Evolutionary conservation across 2,113 vertebrate species (phyloP).

Genomic region (Bubalus kerabau): DNA sequence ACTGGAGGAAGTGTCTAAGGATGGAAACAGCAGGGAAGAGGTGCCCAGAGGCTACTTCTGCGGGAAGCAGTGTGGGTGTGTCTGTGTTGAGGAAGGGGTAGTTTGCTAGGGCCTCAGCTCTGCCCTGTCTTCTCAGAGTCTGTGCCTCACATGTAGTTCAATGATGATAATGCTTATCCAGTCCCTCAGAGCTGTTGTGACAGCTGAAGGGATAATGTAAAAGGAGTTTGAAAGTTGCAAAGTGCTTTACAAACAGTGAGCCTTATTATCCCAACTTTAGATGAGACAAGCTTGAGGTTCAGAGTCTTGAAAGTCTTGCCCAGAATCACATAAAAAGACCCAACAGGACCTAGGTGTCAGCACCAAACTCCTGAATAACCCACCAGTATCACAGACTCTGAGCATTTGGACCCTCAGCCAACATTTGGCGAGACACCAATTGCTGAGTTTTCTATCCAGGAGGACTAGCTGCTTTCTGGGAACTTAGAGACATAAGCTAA

Average conservation of each 20-base stretch:
- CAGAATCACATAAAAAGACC: background rate
- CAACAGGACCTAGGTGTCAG: background rate
- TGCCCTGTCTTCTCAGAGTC: background rate
- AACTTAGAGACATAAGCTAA: background rate
- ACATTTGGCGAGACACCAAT: background rate
- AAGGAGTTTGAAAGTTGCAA: background rate
- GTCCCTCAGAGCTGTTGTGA: background rate
- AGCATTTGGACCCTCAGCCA: background rate
- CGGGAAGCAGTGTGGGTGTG: background rate
- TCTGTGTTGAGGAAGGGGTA: background rate
- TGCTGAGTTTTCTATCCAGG: background rate
- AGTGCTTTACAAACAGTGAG: background rate
- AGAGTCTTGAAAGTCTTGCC: background rate
- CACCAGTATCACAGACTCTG: background rate
- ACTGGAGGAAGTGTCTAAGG: background rate
- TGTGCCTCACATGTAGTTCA: background rate
- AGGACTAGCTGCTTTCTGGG: background rate
- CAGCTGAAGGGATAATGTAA: background rate
- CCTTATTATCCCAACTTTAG: background rate
- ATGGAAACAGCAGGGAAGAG: background rate
- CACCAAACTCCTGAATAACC: background rate
- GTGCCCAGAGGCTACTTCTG: background rate
- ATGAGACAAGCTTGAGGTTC: background rate
- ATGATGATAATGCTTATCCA: background rate
- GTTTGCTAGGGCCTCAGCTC: background rate